A percentile compares a stretch with the other conserved stretches of the same genome.
These are phyloP conservation scores for Suncus etruscus DNA, from an alignment of 2,113 vertebrate species.

Conservation along the genomic window DNA sequence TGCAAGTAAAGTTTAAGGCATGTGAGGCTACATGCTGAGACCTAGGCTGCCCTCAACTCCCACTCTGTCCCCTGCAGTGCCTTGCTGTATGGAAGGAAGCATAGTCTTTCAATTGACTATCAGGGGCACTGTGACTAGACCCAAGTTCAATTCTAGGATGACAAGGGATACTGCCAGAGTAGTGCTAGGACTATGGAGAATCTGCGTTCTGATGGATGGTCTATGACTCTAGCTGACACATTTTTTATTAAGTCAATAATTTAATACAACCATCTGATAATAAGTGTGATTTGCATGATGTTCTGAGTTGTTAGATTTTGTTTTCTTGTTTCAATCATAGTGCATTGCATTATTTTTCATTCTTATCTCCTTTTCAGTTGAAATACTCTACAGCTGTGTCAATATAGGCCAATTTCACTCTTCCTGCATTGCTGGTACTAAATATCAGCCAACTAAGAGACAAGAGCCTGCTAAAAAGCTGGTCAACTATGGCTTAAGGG, in stretches of 20 bases:
- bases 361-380: neutral
- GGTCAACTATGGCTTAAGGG: neutral
- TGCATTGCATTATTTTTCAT: constrained; percentile 37
- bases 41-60: neutral
- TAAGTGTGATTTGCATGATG: constrained; percentile 32
- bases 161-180: constrained; percentile 8
- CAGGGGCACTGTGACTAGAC: neutral
- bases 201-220: neutral
- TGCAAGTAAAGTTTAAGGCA: constrained; percentile 45
- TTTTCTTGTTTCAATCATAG: constrained; percentile 45
- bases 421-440: neutral
- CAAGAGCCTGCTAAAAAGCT: neutral
- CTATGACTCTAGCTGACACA: neutral
- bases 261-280: neutral
- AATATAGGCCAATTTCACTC: constrained; percentile 49
- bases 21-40: neutral
- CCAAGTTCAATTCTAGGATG: neutral
- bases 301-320: constrained; percentile 37
- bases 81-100: neutral
- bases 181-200: neutral
- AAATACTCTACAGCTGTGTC: constrained; percentile 13
- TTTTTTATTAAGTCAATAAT: constrained; percentile 64
- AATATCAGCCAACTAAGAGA: constrained; percentile 5
- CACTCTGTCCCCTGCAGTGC: too few species aligned
- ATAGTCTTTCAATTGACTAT: neutral